These are phyloP conservation scores for Hippopotamyrus pictus DNA, from an alignment of 2,797 vertebrate species.

Conservation along the genomic window DNA sequence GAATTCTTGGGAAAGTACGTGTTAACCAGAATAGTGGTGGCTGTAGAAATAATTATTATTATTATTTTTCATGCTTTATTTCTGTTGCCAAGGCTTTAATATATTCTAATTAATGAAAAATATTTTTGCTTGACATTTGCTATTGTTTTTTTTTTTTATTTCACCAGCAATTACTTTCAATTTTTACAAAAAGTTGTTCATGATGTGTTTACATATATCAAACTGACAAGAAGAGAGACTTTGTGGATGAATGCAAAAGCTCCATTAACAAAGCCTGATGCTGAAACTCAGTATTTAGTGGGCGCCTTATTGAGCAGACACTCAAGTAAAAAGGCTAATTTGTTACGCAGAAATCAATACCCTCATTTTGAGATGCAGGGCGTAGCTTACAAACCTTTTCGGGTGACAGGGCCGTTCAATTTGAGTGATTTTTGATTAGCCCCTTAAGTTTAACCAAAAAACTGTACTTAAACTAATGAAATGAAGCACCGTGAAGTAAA, in stretches of 20 bases:
- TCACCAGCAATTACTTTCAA: background rate
- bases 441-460: slow-evolving; percentile 44
- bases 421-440: slow-evolving; percentile 13
- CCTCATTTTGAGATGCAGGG: background rate
- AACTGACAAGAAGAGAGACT: background rate
- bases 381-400: background rate
- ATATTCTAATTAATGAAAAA: background rate
- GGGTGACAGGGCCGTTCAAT: background rate
- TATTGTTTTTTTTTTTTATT: background rate
- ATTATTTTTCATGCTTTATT: background rate
- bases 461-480: background rate
- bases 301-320: background rate
- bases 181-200: slow-evolving; percentile 1
- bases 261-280: background rate
- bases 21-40: background rate
- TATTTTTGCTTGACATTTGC: background rate
- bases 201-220: background rate
- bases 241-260: background rate
- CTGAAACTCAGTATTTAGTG: background rate
- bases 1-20: background rate
- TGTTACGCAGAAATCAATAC: slow-evolving; percentile 7
- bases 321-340: background rate
- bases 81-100: background rate
- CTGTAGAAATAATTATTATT: background rate
- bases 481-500: background rate